Base-by-base conservation (phyloP, 2,113 vertebrate genomes). In the Zapornia atra region DNA sequence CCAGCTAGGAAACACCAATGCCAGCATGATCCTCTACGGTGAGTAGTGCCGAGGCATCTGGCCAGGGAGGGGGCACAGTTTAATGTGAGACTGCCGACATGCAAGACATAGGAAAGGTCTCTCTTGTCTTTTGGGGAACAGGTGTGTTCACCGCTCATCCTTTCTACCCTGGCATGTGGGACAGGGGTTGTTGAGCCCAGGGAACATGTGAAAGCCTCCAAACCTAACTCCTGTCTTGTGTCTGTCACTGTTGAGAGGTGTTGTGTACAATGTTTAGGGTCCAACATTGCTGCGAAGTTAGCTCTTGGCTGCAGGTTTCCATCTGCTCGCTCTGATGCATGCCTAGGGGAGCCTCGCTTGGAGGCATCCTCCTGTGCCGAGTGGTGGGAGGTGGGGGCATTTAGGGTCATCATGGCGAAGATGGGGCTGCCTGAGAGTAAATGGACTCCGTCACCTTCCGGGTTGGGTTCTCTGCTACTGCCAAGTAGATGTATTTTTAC, bases 11-110 rank as follows among this genome's bases (percentile, higher is more conserved):
- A 99, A 98, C 89, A 98, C 99, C 93, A 99, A 99, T 19, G 99
- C 99, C 96, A 99, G 98, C 98, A 98, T 99, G 91, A 98, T 98
- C 82, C 97, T 99, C 79, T 99, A 99, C 8, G 99, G 99, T 99
- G 97, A 99, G 99, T 91, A 17, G 76, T 10, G 20, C 38, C 6
- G 5, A 29, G 60, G 80, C 66, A 28, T 11, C 4, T 8, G 10
- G 19, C 31, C 6, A 4, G 73, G 36, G 10, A 59, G 9, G 29
- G 31, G 81, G 5, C 16, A 10, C 1, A 3, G 44, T 81, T 48
- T 33, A 38, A 42, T 1, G 53, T 2, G 28, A 50, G 60, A 48
- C 26, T 6, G 1, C 24, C 0, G 0, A 6, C 1, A 3, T 1
- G 4, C 2, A 3, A 77, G 22, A 14, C 6, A 2, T 0, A 7